These are phyloP conservation scores for Acipenser transmontanus DNA, from an alignment of 2,797 vertebrate species.

Conservation along the genomic window DNA sequence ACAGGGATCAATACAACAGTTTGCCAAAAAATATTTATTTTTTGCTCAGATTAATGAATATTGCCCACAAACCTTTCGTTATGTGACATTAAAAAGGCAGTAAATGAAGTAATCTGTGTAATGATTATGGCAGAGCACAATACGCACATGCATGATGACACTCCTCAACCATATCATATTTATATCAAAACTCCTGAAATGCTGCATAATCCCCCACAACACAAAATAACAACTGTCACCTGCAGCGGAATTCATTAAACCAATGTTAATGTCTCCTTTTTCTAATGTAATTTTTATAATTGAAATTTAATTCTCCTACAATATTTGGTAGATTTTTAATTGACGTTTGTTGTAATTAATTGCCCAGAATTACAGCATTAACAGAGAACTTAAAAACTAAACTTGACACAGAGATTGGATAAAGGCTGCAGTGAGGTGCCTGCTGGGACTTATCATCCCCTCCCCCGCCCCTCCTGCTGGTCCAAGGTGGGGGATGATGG, in stretches of 20 bases:
- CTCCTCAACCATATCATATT: slow-evolving; percentile 27
- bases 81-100: slow-evolving; percentile 37
- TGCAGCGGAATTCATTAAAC: slow-evolving; percentile 76
- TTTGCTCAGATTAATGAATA: slow-evolving; percentile 50
- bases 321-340: slow-evolving; percentile 75
- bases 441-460: slow-evolving; percentile 72
- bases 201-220: slow-evolving; percentile 16
- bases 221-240: slow-evolving; percentile 68
- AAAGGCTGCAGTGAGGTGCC: slow-evolving; percentile 51
- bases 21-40: slow-evolving; percentile 27
- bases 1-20: too few species aligned
- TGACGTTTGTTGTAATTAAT: slow-evolving; percentile 80
- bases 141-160: slow-evolving; percentile 31
- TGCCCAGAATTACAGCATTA: slow-evolving; percentile 62
- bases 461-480: slow-evolving; percentile 56
- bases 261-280: slow-evolving; percentile 54
- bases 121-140: neutral
- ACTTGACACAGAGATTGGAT: slow-evolving; percentile 67
- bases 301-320: slow-evolving; percentile 74
- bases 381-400: slow-evolving; percentile 68
- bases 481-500: slow-evolving; percentile 55
- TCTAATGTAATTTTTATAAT: slow-evolving; percentile 75
- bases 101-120: slow-evolving; percentile 29
- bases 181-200: slow-evolving; percentile 27
- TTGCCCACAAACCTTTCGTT: slow-evolving; percentile 51